Evolutionary conservation across 1,140 invertebrate species (phyloP), one percentile per base, ranked within the genome.

Genomic region (Drosophila lacteicornis): DNA sequence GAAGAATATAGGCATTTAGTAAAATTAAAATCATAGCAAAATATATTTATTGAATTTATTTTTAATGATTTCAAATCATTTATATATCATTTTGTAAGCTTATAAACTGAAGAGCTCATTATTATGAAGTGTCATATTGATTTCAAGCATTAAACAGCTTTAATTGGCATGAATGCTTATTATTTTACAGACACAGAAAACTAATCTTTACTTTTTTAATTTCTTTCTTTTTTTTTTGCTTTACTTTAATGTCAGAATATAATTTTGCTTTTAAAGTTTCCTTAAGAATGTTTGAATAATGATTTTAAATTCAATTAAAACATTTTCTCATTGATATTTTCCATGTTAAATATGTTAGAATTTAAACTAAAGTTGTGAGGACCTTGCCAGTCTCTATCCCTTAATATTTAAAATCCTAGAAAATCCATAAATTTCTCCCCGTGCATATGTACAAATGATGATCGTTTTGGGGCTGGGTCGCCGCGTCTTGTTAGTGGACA

Each of bases 381-480:
- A 1, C 27, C 1, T 17, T 30, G 2, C 15, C 27, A 11, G 9
- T 12, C 15, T 4, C 4, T 17, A 30, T 12, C n/a, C 30, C 7
- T 19, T 0, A 0, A 3, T 55, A 55, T 22, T 9, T 6, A 51
- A 38, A 22, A 15, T 9, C 1, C 7, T 19, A 4, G 19, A 5
- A 38, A 15, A 15, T 15, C 4, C 13, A 11, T 22, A 59, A 19
- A 68, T 62, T 67, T 56, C 19, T 70, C 40, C 8, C 68, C 40
- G 74, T 59, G 57, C n/a, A 25, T 46, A 25, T 56, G 36, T 56
- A 59, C 77, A 67, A 62, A 61, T 62, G 42, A 69, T 59, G 65
- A 68, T 74, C 56, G 58, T 43, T 79, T 82, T 81, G 46, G 79
- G 70, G 53, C 80, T 80, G 67, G 73, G 53, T 40, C 53, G 53